Evolutionary conservation across 1,140 invertebrate genomes (phyloP), one percentile per base, ranked within the genome.

Genomic region (Ostrea edulis): DNA sequence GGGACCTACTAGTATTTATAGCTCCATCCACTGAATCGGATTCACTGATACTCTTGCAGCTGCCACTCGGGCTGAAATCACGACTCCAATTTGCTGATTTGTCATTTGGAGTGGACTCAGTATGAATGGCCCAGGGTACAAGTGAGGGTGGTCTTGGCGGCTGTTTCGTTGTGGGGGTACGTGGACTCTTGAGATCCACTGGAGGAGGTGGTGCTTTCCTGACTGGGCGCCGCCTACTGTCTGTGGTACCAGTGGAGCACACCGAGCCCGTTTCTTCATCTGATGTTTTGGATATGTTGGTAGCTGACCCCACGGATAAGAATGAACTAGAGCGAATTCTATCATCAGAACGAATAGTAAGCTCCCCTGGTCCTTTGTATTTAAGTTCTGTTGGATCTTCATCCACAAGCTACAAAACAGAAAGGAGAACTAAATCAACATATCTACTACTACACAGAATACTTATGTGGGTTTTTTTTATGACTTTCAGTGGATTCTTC

Each of bases 201-300:
- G 82, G 82, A 29, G 82, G 82, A 53, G 82, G 82, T 54, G 82
- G 82, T 82, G 82, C 82, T 52, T 82, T 82, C 44, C 82, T 52
- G 44, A 82, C 82, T 2, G 82, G 82, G 4, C 82, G 82, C n/a
- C 82, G 17, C 82, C 53, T 44, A 22, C 44, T 53, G 53, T 82
- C 82, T 2, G 53, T 54, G 44, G 82, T 82, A 11, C 82, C 82
- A 52, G 82, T 52, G 53, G 44, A 53, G 53, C 44, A 52, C 17
- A 54, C n/a, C 14, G 82, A 82, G 8, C 17, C 20, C 3, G 82
- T 53, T 22, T 82, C 44, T 17, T 82, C 82, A 52, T 82, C 82
- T 35, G 68, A 71, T 29, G 68, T 71, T 25, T 71, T 71, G 68
- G 68, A 71, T 71, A 71, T 35, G 14, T 71, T 71, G 3, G 68